phyloP scores from a whole-genome alignment of 2,113 vertebrate species.

The Recurvirostra avosetta region DNA sequence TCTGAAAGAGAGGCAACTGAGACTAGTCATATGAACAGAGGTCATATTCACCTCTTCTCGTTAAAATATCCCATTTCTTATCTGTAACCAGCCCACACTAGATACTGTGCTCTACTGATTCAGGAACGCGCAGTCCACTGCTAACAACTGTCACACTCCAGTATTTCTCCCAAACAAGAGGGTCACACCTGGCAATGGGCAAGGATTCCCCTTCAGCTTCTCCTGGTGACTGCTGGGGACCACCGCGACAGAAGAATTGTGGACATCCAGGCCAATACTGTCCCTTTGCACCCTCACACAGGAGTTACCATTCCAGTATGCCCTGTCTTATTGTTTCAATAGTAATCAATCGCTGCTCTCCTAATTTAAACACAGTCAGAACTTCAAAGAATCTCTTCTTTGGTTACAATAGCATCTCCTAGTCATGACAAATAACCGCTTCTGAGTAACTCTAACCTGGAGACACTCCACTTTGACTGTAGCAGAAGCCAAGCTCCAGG shows the following conservation, averaged over 20 bases:
- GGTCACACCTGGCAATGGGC: not conserved
- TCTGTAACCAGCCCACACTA: not conserved
- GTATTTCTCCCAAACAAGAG: fast-evolving
- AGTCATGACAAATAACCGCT: not conserved
- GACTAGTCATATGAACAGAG: not conserved
- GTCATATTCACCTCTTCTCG: no score
- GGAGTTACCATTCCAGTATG: no score
- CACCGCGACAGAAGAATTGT: not conserved
- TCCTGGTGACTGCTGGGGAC: not conserved
- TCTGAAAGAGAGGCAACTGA: not conserved
- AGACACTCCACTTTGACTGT: not conserved
- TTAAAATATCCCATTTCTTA: not conserved
- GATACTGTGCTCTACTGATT: not conserved
- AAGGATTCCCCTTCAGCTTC: not conserved
- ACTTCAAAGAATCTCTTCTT: not conserved
- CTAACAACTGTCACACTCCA: not conserved
- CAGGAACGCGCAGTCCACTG: fast-evolving
- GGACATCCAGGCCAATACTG: not conserved
- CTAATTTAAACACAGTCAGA: not conserved
- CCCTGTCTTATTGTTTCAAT: not conserved
- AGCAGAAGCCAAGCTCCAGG: not conserved
- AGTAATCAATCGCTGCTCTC: not conserved
- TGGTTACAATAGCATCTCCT: no score
- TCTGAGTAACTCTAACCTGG: not conserved
- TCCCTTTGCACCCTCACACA: not conserved